Evolutionary conservation across 2,888 invertebrate species (phyloP), one percentile per base, ranked within the genome.

Genomic region (Silvanus unidentatus): DNA sequence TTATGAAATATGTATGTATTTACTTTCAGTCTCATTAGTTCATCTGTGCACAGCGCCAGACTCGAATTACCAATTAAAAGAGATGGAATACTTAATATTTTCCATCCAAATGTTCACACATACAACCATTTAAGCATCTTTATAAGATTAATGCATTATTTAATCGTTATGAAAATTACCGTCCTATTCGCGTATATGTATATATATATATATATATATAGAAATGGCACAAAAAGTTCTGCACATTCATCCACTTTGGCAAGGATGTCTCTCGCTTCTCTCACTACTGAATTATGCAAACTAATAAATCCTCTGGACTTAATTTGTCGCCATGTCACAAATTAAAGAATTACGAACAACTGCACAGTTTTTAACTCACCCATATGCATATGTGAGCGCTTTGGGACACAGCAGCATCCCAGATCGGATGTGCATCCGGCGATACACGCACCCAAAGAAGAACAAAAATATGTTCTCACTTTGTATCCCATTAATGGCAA

Each of bases 401-500:
- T n/a, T 39, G 36, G 47, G 44, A n/a, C n/a, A n/a, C n/a, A n/a
- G 52, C 63, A 64, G 63, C 57, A 63, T 63, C 57, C 44, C 41
- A 47, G 45, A 55, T 60, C 60, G 66, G 64, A 64, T 63, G 63
- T 55, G 48, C 56, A 60, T 64, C 66, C 64, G 63, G 59, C 51
- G 22, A 22, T 22, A 22, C 22, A 22, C n/a, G n/a, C n/a, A n/a
- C n/a, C 28, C 53, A 54, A 58, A 60, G 58, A 63, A 58, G 55
- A 54, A 59, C 44, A 54, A 57, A 66, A 63, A 67, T 63, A 64
- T 65, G 65, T 66, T 66, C 63, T 61, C 68, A 66, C 67, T 66
- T 67, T 68, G 68, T 68, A 66, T 66, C 65, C 66, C 64, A 68
- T 68, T 68, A 67, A 62, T 57, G 62, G 63, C 45, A 59, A 65